Evolutionary conservation across 2,888 invertebrate genomes (phyloP).

Genomic region (Maniola hyperantus): DNA sequence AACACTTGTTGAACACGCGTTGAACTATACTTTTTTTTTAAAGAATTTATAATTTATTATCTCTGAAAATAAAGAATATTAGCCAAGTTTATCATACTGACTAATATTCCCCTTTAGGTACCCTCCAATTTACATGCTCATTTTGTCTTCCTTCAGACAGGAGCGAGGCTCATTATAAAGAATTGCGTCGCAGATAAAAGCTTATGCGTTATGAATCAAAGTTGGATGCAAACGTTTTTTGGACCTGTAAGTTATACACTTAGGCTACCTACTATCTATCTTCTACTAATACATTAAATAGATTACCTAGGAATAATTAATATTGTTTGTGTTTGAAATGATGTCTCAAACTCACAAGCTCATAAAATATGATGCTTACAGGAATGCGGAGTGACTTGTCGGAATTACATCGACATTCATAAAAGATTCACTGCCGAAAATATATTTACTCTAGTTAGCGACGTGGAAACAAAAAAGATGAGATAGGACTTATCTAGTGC

Average conservation of each 20-base stretch:
- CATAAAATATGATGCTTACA: constrained; percentile 41
- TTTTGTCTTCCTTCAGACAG: constrained; percentile 53
- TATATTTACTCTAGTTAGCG: constrained; percentile 69
- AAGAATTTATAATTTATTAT: no score
- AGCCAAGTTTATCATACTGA: no score
- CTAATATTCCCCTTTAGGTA: no score
- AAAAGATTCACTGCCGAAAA: constrained; percentile 73
- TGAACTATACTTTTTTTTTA: no score
- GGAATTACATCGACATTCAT: constrained; percentile 67
- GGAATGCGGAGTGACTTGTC: constrained; percentile 79
- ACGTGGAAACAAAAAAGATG: constrained; percentile 65
- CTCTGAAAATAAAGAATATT: no score
- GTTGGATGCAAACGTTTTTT: constrained; percentile 77
- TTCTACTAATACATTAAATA: not conserved
- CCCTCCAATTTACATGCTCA: not conserved
- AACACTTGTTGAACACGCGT: no score
- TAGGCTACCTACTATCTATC: not conserved
- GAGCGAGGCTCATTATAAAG: constrained; percentile 62
- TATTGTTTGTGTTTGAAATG: no score
- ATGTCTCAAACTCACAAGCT: no score
- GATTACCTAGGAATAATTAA: no score
- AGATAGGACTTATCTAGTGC: constrained; percentile 42
- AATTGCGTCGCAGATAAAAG: constrained; percentile 73
- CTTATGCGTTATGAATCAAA: constrained; percentile 73
- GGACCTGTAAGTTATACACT: constrained; percentile 59